phyloP scores from a whole-genome alignment of 1,140 invertebrate species.

The Drosophila kepulauana region DNA sequence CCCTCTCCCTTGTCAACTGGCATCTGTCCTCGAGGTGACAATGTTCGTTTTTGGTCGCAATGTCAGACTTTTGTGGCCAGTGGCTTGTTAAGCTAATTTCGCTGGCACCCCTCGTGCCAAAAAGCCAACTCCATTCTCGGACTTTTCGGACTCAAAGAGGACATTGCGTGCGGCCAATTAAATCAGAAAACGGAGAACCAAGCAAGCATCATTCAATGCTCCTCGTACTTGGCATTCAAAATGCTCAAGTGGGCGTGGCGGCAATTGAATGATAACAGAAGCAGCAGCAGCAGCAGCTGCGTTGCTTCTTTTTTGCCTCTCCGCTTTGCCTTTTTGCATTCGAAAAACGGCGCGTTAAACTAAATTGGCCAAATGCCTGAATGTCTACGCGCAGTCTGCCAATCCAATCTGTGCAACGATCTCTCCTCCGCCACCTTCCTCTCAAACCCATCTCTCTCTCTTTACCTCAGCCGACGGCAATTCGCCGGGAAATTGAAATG shows the following conservation, averaged over 20 bases:
- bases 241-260: constrained; percentile 58
- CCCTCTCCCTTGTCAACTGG: constrained; percentile 58
- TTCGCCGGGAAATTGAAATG: constrained; percentile 77
- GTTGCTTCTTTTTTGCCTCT: background rate
- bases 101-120: constrained; percentile 11
- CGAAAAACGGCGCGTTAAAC: constrained; percentile 52
- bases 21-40: constrained; percentile 59
- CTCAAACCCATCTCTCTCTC: too few species aligned
- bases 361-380: constrained; percentile 75
- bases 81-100: constrained; percentile 63
- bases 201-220: constrained; percentile 35
- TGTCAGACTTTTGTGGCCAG: constrained; percentile 43
- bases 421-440: background rate
- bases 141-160: constrained; percentile 2
- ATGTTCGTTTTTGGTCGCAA: constrained; percentile 23
- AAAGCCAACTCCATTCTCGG: too few species aligned
- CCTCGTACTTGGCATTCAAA: constrained; percentile 55
- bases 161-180: constrained; percentile 63
- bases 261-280: constrained; percentile 75
- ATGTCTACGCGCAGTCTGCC: constrained; percentile 53
- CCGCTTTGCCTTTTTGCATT: constrained; percentile 18
- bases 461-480: constrained; percentile 30
- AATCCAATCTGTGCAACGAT: constrained; percentile 37
- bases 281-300: constrained; percentile 48
- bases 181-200: constrained; percentile 24